Conservation (phyloP, 2,797 vertebrate genomes). For the Strix occidentalis region DNA sequence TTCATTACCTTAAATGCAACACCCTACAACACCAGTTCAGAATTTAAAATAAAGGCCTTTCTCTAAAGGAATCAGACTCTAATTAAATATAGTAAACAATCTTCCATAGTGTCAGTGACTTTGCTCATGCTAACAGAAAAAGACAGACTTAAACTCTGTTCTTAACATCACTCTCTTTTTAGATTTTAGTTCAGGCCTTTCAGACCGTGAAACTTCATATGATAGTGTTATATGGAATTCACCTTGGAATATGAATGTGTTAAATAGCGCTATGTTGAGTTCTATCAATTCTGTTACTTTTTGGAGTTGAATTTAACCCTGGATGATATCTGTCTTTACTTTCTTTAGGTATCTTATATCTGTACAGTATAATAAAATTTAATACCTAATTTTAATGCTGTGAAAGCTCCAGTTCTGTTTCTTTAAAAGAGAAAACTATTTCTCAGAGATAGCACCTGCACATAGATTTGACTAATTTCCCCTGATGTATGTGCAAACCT, state of each 20-base stretch:
- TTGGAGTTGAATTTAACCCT: background rate
- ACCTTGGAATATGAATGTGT: background rate
- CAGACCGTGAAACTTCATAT: background rate
- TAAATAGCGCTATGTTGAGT: background rate
- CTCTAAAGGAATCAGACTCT: slow-evolving; percentile 58
- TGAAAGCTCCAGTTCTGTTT: background rate
- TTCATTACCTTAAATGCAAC: too few relatives aligned
- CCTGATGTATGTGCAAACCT: background rate
- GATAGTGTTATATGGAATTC: background rate
- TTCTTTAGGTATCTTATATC: background rate
- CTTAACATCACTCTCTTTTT: background rate
- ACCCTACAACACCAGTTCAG: slow-evolving; percentile 45
- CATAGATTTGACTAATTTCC: background rate
- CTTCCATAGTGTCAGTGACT: slow-evolving; percentile 60
- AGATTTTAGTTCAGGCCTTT: background rate
- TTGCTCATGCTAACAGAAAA: slow-evolving; percentile 60
- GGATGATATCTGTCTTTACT: background rate
- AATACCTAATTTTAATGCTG: background rate
- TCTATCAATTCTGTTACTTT: background rate
- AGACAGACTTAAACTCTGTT: background rate
- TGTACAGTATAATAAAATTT: background rate
- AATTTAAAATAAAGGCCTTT: slow-evolving; percentile 67
- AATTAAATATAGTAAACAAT: slow-evolving; percentile 45
- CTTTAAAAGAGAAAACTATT: background rate
- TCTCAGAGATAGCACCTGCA: background rate